Evolutionary conservation across 2,113 vertebrate genomes (phyloP).

Genomic region (Podiceps cristatus): DNA sequence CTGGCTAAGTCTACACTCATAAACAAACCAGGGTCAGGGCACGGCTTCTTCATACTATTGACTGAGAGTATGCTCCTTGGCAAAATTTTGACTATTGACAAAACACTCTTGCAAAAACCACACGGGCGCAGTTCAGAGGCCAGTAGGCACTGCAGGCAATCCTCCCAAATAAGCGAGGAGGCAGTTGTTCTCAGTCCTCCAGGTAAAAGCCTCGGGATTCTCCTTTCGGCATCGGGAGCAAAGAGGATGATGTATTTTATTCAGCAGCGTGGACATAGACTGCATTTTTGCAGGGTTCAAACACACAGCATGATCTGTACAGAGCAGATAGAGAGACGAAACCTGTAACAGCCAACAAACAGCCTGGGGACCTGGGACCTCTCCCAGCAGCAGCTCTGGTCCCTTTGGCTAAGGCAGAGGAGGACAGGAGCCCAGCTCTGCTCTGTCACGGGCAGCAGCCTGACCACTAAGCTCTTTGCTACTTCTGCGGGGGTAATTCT

Average conservation of each 20-base stretch:
- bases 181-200: background rate
- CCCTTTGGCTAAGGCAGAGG: background rate
- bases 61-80: background rate
- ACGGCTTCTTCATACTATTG: background rate
- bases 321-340: accelerated
- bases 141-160: background rate
- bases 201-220: background rate
- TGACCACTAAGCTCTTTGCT: background rate
- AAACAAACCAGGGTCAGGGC: background rate
- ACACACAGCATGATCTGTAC: background rate
- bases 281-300: background rate
- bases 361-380: background rate
- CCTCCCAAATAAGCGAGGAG: background rate
- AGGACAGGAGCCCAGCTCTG: background rate
- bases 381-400: background rate
- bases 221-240: background rate
- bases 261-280: background rate
- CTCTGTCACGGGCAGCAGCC: background rate
- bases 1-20: background rate
- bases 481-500: background rate
- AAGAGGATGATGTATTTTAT: background rate
- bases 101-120: background rate
- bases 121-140: background rate
- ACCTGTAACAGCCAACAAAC: accelerated
- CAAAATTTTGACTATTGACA: background rate